These are phyloP conservation scores for Scatophagus argus DNA, from an alignment of 2,113 vertebrate genomes.

Conservation along the genomic window DNA sequence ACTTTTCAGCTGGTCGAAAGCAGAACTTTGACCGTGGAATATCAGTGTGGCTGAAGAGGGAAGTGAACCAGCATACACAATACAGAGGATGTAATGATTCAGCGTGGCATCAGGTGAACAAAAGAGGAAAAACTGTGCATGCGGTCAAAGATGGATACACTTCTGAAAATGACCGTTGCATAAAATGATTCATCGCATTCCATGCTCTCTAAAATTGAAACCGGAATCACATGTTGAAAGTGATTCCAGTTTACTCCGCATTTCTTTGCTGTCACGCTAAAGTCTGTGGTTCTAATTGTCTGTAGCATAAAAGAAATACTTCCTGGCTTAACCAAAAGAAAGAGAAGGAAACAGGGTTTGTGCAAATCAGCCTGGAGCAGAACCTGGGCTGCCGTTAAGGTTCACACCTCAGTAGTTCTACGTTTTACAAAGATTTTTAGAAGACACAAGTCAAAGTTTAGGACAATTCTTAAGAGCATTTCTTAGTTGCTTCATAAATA, in stretches of 20 bases:
- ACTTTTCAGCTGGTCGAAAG: not conserved
- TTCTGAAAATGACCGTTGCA: not conserved
- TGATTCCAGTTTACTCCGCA: not conserved
- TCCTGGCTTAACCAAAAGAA: not conserved
- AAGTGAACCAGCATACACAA: not conserved
- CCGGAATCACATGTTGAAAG: constrained; percentile 6
- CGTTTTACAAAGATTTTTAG: not conserved
- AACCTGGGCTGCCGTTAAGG: no score
- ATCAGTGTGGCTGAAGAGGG: not conserved
- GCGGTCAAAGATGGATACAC: not conserved
- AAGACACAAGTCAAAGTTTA: not conserved
- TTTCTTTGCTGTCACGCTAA: not conserved
- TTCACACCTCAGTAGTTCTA: no score
- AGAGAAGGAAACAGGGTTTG: not conserved
- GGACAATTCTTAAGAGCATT: not conserved
- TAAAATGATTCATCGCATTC: not conserved
- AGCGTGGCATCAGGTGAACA: not conserved
- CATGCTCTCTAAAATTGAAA: not conserved
- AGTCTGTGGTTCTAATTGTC: not conserved
- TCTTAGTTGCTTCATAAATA: not conserved
- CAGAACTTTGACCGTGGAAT: not conserved
- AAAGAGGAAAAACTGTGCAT: not conserved
- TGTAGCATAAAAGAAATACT: not conserved
- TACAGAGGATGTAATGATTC: not conserved
- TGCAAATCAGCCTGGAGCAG: not conserved